A percentile compares a stretch with the other conserved stretches of the same genome.
Conservation (phyloP, 2,888 invertebrate species). For the Patella caerulea region DNA sequence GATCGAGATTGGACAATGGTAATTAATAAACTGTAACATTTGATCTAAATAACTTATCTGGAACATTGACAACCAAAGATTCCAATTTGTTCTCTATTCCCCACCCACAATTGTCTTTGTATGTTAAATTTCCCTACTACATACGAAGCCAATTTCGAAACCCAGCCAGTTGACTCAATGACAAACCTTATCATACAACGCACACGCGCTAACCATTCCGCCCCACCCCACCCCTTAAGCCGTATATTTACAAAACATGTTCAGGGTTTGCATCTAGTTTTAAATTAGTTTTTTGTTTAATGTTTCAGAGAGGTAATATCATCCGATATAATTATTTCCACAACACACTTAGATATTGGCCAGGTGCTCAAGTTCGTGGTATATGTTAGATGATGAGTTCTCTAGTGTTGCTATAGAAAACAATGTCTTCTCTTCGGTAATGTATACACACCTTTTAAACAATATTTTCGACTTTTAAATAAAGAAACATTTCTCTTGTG, state of each 20-base stretch:
- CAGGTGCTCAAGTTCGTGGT: constrained; percentile 48
- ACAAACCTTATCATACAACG: too few species aligned
- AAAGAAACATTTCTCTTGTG: too few species aligned
- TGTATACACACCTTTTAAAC: not conserved
- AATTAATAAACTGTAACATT: constrained; percentile 10
- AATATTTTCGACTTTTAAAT: not conserved
- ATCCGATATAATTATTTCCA: constrained; percentile 51
- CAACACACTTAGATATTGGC: constrained; percentile 40
- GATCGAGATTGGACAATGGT: constrained; percentile 51
- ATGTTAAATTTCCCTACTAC: too few species aligned
- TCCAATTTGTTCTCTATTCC: too few species aligned
- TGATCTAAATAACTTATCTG: too few species aligned
- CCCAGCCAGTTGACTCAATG: too few species aligned
- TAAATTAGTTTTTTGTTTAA: not conserved
- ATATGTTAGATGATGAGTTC: constrained; percentile 54
- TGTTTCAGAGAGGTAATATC: constrained; percentile 47
- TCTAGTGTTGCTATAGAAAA: constrained; percentile 46
- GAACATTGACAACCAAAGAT: too few species aligned
- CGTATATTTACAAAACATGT: too few species aligned
- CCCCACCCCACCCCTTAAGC: too few species aligned
- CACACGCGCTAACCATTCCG: too few species aligned
- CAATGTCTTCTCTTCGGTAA: constrained; percentile 55
- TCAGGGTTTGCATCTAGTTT: not conserved
- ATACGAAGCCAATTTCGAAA: too few species aligned
- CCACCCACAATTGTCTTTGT: too few species aligned